These are phyloP conservation scores for Alsophila aescularia DNA, from an alignment of 2,888 invertebrate genomes.

Conservation along the genomic window DNA sequence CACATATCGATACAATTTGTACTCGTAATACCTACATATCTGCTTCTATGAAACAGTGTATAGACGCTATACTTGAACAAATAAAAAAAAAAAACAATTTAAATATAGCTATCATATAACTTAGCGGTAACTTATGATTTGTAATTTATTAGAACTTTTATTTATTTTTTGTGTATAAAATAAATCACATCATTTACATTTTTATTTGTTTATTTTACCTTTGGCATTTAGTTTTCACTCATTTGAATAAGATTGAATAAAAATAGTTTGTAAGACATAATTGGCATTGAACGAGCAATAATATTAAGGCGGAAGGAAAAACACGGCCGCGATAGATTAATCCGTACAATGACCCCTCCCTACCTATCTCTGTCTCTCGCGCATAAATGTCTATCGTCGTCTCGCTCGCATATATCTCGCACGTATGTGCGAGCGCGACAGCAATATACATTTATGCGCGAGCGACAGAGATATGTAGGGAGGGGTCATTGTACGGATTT, in stretches of 20 bases:
- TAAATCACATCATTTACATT: slow-evolving; percentile 58
- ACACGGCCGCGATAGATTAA: no score
- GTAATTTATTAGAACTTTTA: slow-evolving; percentile 46
- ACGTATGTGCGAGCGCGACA: no score
- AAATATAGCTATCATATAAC: slow-evolving; percentile 42
- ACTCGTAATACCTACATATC: slow-evolving; percentile 78
- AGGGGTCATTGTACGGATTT: no score
- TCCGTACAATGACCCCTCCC: no score
- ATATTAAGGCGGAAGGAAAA: slow-evolving; percentile 16
- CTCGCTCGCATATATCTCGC: no score
- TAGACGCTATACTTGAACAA: slow-evolving; percentile 47
- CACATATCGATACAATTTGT: slow-evolving; percentile 59
- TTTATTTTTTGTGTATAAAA: slow-evolving; percentile 58
- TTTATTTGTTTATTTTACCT: slow-evolving; percentile 52
- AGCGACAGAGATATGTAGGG: no score
- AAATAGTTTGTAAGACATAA: slow-evolving; percentile 5
- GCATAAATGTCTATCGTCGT: no score
- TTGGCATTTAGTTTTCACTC: slow-evolving; percentile 29
- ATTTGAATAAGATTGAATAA: slow-evolving; percentile 21
- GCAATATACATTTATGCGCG: no score
- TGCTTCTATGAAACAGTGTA: slow-evolving; percentile 73
- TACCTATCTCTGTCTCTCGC: no score
- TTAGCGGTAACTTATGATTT: slow-evolving; percentile 47
- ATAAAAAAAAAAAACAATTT: slow-evolving; percentile 42
- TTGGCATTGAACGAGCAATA: slow-evolving; percentile 24